Conservation (phyloP, 2,888 invertebrate species). For the Apotomis turbidana region DNA sequence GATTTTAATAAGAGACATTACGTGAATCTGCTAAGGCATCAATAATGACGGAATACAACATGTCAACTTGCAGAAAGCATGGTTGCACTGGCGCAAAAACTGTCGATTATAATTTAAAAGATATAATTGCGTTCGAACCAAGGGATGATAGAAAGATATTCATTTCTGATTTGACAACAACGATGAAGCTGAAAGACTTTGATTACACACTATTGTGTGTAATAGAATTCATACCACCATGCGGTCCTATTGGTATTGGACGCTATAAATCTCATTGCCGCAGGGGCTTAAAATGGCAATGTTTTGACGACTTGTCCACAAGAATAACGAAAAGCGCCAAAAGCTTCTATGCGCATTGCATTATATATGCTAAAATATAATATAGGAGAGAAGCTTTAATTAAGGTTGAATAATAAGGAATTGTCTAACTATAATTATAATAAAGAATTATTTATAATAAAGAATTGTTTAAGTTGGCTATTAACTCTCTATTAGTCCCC, state of each 20-base stretch:
- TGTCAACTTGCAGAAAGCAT: neutral
- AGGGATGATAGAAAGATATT: neutral
- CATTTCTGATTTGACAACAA: neutral
- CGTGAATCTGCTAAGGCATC: no score
- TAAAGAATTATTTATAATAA: no score
- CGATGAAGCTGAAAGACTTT: conserved; percentile 3
- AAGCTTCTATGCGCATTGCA: conserved; percentile 9
- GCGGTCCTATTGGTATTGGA: conserved; percentile 1
- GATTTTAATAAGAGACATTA: neutral
- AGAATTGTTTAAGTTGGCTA: no score
- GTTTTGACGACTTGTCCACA: conserved; percentile 2
- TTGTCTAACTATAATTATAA: no score
- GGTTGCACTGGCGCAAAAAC: neutral
- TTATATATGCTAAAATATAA: conserved; percentile 5
- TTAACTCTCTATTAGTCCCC: no score
- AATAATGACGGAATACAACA: no score
- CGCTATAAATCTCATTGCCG: conserved; percentile 8
- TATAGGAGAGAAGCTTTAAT: neutral
- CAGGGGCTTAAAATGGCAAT: conserved; percentile 2
- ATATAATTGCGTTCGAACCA: neutral
- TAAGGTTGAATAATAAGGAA: no score
- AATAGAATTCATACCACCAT: conserved; percentile 14
- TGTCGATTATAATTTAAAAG: neutral
- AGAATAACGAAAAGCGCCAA: neutral
- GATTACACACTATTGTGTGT: conserved; percentile 7